phyloP scores from a whole-genome alignment of 2,113 vertebrate genomes.

The Sinocyclocheilus rhinocerous region DNA sequence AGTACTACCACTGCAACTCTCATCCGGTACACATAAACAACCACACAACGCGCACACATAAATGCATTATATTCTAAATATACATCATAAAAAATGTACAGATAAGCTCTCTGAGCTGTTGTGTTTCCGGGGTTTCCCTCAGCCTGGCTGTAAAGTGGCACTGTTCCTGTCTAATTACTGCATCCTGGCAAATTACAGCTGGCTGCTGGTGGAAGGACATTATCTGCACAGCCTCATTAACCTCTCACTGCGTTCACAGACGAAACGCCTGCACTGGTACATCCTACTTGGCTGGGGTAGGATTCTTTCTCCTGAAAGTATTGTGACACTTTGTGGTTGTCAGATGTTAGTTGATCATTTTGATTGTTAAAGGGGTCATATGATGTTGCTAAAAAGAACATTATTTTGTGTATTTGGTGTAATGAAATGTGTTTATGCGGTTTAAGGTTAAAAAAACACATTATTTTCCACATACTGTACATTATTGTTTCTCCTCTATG shows the following conservation, averaged over 20 bases:
- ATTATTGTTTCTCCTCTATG: too few species aligned
- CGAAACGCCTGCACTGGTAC: conserved; percentile 85
- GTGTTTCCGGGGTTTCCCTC: conserved; percentile 47
- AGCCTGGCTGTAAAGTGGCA: conserved; percentile 88
- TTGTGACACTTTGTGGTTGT: neutral
- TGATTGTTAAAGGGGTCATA: neutral
- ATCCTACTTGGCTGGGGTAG: conserved; percentile 90
- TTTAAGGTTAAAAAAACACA: too few species aligned
- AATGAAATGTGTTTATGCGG: too few species aligned
- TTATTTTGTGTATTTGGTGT: too few species aligned
- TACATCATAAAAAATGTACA: neutral
- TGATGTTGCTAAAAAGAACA: too few species aligned
- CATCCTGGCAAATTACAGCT: conserved; percentile 94
- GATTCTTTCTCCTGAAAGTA: conserved; percentile 25
- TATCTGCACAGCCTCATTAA: conserved; percentile 90
- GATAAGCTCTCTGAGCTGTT: neutral
- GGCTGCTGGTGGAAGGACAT: conserved; percentile 91
- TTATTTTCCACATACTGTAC: too few species aligned
- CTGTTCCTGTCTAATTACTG: conserved; percentile 92
- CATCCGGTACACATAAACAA: conserved; percentile 71
- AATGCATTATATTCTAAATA: neutral
- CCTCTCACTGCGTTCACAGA: conserved; percentile 88
- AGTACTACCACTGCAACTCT: conserved; percentile 74
- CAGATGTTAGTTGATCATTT: too few species aligned
- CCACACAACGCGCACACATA: neutral